Percentiles rank a stretch among this genome's conserved stretches.
phyloP scores from a whole-genome alignment of 1,140 invertebrate genomes.

The Hycleus phaleratus region DNA sequence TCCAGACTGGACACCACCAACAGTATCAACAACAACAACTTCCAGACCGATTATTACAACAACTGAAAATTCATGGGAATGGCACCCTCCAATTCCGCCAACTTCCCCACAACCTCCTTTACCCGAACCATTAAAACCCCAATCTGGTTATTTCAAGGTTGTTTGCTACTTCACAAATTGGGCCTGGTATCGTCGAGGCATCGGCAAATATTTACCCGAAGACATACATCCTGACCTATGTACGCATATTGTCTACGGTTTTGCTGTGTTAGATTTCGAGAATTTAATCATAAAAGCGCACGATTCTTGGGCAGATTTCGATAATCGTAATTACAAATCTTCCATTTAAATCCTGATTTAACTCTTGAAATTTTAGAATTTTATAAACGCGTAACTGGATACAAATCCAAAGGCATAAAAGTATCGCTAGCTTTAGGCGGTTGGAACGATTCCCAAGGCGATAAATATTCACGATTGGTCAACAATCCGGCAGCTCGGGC shows the following conservation, averaged over 20 bases:
- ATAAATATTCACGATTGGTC: slow-evolving; percentile 76
- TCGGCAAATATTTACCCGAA: slow-evolving; percentile 74
- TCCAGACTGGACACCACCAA: slow-evolving; percentile 22
- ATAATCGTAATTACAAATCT: slow-evolving; percentile 57
- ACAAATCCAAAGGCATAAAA: slow-evolving; percentile 73
- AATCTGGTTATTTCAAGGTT: slow-evolving; percentile 53
- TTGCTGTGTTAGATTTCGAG: slow-evolving; percentile 75
- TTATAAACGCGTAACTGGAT: slow-evolving; percentile 71
- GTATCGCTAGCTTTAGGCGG: slow-evolving; percentile 78
- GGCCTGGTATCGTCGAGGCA: slow-evolving; percentile 82
- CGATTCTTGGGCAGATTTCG: slow-evolving; percentile 83
- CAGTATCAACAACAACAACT: slow-evolving; percentile 18
- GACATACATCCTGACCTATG: slow-evolving; percentile 80
- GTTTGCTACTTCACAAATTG: slow-evolving; percentile 93
- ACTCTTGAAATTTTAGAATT: slow-evolving; percentile 50
- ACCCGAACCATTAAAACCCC: slow-evolving; percentile 30
- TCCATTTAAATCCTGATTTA: not conserved
- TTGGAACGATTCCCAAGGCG: slow-evolving; percentile 82
- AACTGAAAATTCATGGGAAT: slow-evolving; percentile 24
- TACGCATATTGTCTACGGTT: slow-evolving; percentile 88
- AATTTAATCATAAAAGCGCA: slow-evolving; percentile 71
- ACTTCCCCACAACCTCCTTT: slow-evolving; percentile 29
- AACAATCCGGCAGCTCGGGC: slow-evolving; percentile 62
- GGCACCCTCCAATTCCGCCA: slow-evolving; percentile 30
- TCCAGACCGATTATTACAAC: slow-evolving; percentile 9